Conservation (phyloP, 64 coral and sea anemone genomes). For the Orbicella faveolata region DNA sequence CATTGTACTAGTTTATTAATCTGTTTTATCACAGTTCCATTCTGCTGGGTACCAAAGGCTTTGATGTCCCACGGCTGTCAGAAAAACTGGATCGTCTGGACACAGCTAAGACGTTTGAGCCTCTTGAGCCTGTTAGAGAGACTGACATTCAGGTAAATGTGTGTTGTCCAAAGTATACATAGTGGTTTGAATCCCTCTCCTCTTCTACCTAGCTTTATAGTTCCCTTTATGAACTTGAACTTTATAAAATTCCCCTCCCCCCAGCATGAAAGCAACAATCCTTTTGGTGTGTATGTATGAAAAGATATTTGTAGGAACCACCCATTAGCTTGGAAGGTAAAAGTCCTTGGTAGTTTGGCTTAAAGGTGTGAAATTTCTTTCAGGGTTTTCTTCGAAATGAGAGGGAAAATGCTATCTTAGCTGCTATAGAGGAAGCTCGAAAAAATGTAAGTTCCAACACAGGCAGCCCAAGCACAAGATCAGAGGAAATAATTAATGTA, state of each 20-base stretch:
- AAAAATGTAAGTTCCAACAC: conserved; percentile 79
- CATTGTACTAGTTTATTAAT: not conserved
- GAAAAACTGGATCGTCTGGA: conserved; percentile 95
- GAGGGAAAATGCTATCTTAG: conserved; percentile 98
- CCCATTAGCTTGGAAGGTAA: no score
- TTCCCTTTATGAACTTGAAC: not conserved
- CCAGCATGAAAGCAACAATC: no score
- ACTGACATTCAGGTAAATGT: conserved; percentile 93
- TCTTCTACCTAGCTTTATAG: not conserved
- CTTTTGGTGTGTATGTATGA: no score
- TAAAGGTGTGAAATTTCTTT: not conserved
- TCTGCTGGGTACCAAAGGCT: conserved; percentile 96
- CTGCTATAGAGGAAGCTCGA: conserved; percentile 96
- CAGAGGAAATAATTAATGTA: no score
- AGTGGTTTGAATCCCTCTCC: no score
- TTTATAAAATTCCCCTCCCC: not conserved
- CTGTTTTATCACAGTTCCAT: conserved; percentile 68
- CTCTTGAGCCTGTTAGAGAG: conserved; percentile 93
- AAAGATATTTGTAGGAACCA: no score
- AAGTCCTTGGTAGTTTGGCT: no score
- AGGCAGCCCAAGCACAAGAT: no score
- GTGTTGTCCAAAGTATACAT: not conserved
- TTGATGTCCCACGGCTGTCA: conserved; percentile 92
- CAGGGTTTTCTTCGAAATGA: conserved; percentile 99
- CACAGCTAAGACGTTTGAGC: conserved; percentile 98